phyloP scores from a whole-genome alignment of 37 sponge, comb jelly and placozoan species.

The Chondrilla cf. caribensis region DNA sequence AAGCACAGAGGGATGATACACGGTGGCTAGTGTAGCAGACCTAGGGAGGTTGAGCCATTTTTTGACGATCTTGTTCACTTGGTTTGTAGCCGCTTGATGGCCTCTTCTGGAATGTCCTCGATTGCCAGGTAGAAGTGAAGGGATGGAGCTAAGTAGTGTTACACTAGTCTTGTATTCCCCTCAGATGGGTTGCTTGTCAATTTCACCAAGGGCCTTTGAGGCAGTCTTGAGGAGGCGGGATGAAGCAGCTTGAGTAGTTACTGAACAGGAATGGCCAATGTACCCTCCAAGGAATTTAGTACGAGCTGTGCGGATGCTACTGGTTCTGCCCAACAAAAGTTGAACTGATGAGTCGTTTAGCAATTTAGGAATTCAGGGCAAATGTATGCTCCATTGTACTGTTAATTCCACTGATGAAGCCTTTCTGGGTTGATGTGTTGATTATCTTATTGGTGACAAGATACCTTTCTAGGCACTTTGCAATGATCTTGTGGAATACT shows the following conservation, averaged over 20 bases:
- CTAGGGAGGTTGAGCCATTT: neutral
- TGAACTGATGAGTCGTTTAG: no score
- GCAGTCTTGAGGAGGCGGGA: neutral
- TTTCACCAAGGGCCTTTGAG: neutral
- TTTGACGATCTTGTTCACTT: slow-evolving; percentile 15
- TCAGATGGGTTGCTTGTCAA: slow-evolving; percentile 1
- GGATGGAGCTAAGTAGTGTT: neutral
- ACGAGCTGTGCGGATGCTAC: no score
- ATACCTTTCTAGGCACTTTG: no score
- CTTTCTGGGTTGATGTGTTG: no score
- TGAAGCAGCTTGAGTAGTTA: neutral
- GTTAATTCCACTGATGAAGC: no score
- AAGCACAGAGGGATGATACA: neutral
- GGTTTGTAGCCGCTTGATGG: slow-evolving; percentile 11
- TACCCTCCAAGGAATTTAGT: no score
- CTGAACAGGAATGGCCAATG: no score
- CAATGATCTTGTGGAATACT: no score
- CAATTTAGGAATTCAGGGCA: no score
- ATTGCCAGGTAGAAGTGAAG: neutral
- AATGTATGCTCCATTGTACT: no score
- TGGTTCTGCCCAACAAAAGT: no score
- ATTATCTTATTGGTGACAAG: no score
- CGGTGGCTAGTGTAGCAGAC: slow-evolving; percentile 2
- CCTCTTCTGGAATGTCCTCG: neutral
- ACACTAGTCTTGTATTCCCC: neutral